Evolutionary conservation across 2,888 invertebrate genomes (phyloP), one percentile per base, ranked within the genome.

Genomic region (Tachina lurida): DNA sequence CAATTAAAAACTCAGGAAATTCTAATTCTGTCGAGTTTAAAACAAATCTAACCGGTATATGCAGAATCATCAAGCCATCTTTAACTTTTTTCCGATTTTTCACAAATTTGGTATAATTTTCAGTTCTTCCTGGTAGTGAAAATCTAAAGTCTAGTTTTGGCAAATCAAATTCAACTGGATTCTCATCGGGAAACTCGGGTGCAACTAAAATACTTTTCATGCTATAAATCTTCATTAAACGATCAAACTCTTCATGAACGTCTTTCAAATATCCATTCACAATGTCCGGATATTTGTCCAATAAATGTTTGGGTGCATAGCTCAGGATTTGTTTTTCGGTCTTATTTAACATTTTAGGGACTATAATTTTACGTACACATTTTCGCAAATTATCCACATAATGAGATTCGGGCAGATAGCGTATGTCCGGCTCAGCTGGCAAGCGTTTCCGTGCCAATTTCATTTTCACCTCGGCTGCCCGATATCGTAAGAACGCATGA

Each of bases 171-270:
- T 94, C 94, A 3, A 87, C 71, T 0, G 91, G 90, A 54, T 95
- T 94, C 75, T 92, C 93, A 17, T 94, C 94, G 0, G 89, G 84
- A 75, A 90, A 90, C n/a, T 95, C 94, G 0, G 95, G 95, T 73
- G 95, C 94, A 49, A 94, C 93, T 17, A 96, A 93, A 76, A 95
- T 94, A 47, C 94, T 94, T 89, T 94, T 95, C 65, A 96, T 94
- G 13, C 95, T 95, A 49, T 95, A 94, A 1, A 94, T 92, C 87
- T 95, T 95, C 77, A 95, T 94, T 68, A 95, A 93, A 22, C 92
- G 92, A 88, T 95, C 93, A 93, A 95, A 96, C 87, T 95, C 95
- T 0, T 89, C 89, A 88, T 95, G 93, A 4, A 93, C 92, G 65
- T 95, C 95, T 1, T 88, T 88, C 91, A 95, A 93, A 67, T 95